Percentiles rank a stretch among this genome's conserved stretches.
Conservation (phyloP, 2,113 vertebrate genomes). For the Alligator sinensis region DNA sequence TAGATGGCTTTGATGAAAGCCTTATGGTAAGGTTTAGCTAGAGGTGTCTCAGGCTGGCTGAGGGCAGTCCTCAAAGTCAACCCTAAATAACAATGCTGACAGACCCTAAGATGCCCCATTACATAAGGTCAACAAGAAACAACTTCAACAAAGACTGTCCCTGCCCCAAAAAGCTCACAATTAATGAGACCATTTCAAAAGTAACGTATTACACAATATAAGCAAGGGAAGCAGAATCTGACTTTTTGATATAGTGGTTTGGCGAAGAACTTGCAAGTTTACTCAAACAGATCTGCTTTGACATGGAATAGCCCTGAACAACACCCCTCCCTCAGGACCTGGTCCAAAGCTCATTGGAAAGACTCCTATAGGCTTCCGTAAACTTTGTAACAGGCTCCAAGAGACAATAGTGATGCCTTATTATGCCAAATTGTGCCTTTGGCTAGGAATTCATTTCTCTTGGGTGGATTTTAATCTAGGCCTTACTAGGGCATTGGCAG, state of each 20-base stretch:
- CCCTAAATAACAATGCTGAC: too few species aligned
- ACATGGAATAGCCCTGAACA: not conserved
- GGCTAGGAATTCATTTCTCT: fast-evolving
- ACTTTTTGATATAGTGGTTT: not conserved
- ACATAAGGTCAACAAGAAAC: not conserved
- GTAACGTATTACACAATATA: not conserved
- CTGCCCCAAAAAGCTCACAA: not conserved
- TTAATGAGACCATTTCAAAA: not conserved
- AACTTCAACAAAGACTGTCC: not conserved
- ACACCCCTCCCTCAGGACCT: not conserved
- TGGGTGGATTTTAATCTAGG: not conserved
- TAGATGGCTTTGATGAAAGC: too few species aligned
- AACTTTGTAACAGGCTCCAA: fast-evolving
- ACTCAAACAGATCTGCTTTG: not conserved
- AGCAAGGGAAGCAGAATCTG: not conserved
- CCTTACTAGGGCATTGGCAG: not conserved
- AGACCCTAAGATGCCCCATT: not conserved
- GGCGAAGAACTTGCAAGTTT: not conserved
- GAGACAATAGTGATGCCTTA: not conserved
- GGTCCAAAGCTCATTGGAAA: not conserved
- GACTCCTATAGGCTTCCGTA: too few species aligned
- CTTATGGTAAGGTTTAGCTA: too few species aligned
- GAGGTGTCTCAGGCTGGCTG: too few species aligned
- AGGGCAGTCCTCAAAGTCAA: too few species aligned
- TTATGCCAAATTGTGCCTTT: not conserved